Evolutionary conservation across 1,140 invertebrate species (phyloP), one percentile per base, ranked within the genome.

Genomic region (Muscidifurax raptorellus): DNA sequence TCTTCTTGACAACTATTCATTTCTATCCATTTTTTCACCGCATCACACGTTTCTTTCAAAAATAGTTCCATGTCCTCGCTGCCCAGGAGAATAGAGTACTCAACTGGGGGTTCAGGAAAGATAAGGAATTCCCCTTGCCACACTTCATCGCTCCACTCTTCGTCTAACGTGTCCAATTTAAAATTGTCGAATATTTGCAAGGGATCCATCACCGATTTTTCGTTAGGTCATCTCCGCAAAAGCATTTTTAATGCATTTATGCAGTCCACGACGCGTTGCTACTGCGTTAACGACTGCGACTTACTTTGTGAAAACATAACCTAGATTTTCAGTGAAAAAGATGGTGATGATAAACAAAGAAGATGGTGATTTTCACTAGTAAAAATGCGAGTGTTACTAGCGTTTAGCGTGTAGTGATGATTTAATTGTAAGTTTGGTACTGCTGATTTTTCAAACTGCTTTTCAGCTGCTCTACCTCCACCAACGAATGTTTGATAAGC

Each of bases 41-140:
- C 67, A 0, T 27, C 81, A 80, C 88, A 86, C 4, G 91, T 89
- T 25, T 92, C 84, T 67, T 85, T 88, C n/a, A 94, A 88, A 67
- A 92, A 84, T 18, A 87, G 80, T 44, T 86, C 83, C 75, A 92
- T 91, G 30, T 93, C 90, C 6, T 91, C 89, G 82, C 91, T 92
- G 69, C 92, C 90, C 22, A 94, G 85, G 64, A 91, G 89, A 13
- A 92, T 87, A 10, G 93, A 86, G 82, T 94, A 94, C 6, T 92
- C 90, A n/a, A 89, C 85, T 5, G 94, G 92, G 47, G 94, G 87
- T 67, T 93, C 91, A 10, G 91, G 89, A n/a, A 92, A 90, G 13
- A 91, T 90, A 40, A 93, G 86, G 84, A 95, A 95, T 75, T 94
- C 93, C 71, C 87, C 87, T 22, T 94, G 90, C 92, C 94, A 94